Conservation (phyloP, 2,797 vertebrate genomes). For the Phoxinus dragarum region DNA sequence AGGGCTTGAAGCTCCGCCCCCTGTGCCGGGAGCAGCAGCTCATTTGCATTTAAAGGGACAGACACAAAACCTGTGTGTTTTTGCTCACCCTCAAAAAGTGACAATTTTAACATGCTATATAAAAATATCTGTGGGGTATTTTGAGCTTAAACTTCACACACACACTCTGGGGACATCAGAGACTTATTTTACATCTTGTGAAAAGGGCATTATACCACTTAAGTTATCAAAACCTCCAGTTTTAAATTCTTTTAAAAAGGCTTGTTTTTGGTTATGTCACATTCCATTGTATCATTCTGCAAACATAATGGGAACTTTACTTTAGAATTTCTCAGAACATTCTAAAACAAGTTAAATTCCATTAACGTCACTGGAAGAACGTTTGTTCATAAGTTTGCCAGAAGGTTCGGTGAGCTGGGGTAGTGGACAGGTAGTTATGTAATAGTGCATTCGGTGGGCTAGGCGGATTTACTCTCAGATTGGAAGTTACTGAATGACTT, state of each 20-base stretch:
- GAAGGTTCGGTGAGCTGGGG: background rate
- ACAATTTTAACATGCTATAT: too few relatives aligned
- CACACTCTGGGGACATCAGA: too few relatives aligned
- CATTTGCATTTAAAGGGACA: too few relatives aligned
- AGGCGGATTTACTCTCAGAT: background rate
- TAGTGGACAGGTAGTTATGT: background rate
- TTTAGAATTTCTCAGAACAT: background rate
- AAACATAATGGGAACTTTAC: background rate
- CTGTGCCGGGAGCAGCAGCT: too few relatives aligned
- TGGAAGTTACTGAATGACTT: conserved; percentile 27
- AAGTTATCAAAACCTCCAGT: background rate
- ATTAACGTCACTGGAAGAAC: background rate
- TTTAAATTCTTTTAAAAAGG: background rate
- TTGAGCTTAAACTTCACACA: too few relatives aligned
- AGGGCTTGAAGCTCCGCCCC: too few relatives aligned
- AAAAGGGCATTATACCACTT: too few relatives aligned
- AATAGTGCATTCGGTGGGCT: background rate
- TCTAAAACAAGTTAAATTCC: background rate
- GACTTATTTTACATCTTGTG: too few relatives aligned
- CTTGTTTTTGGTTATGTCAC: background rate
- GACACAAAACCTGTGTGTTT: too few relatives aligned
- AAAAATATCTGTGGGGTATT: too few relatives aligned
- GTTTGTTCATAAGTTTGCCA: background rate
- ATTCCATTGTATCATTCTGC: background rate
- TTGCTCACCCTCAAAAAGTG: too few relatives aligned